Evolutionary conservation across 2,113 vertebrate genomes (phyloP).

Genomic region (Corapipo altera): DNA sequence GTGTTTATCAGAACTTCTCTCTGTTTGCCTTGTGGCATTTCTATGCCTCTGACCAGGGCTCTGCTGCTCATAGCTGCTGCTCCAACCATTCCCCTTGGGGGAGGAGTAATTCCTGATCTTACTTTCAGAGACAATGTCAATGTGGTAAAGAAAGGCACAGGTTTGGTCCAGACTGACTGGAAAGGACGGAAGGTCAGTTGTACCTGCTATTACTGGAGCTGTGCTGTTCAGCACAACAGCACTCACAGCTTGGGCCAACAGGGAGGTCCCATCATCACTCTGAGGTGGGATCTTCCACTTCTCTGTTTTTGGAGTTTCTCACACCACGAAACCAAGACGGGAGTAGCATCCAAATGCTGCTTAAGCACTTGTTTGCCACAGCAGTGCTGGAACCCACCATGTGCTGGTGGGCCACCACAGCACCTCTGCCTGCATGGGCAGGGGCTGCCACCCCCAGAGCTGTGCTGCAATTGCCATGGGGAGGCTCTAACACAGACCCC

Average conservation of each 20-base stretch:
- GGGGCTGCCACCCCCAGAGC: not conserved
- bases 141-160: too few species aligned
- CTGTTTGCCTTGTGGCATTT: not conserved
- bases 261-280: not conserved
- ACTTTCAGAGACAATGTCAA: not conserved
- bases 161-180: not conserved
- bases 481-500: not conserved
- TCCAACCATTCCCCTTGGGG: not conserved
- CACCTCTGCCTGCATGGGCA: not conserved
- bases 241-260: fast-evolving
- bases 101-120: not conserved
- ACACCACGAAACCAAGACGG: fast-evolving
- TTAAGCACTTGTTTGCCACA: not conserved
- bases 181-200: not conserved
- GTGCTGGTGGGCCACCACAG: not conserved
- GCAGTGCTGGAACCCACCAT: not conserved
- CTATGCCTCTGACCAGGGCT: not conserved
- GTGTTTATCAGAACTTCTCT: not conserved
- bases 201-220: not conserved
- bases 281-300: too few species aligned
- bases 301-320: not conserved
- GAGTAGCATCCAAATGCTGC: not conserved
- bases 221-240: fast-evolving
- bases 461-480: fast-evolving
- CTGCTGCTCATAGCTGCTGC: not conserved